Evolutionary conservation across 2,113 vertebrate genomes (phyloP).

Genomic region (Microcebus murinus): DNA sequence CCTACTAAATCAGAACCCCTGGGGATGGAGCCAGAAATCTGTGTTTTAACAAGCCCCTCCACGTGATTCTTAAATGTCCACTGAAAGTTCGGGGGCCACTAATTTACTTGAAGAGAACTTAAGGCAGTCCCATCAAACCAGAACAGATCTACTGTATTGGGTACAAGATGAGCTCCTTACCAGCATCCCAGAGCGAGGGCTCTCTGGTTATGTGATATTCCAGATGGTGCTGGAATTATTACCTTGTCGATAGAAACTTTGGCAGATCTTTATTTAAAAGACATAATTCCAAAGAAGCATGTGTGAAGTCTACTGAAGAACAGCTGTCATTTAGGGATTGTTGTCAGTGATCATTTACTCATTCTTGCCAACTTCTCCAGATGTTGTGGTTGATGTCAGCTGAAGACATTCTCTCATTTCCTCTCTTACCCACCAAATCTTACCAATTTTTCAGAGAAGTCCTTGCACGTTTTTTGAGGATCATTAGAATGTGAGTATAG

Average conservation of each 20-base stretch:
- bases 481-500: background rate
- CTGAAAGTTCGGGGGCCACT: background rate
- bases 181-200: too few species aligned
- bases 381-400: background rate
- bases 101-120: background rate
- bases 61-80: background rate
- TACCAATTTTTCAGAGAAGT: background rate
- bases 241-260: background rate
- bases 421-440: background rate
- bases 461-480: background rate
- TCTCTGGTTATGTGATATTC: background rate
- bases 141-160: too few species aligned
- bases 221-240: background rate
- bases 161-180: too few species aligned
- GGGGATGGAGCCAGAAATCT: slow-evolving; percentile 15
- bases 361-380: background rate
- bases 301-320: background rate
- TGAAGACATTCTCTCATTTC: background rate
- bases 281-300: background rate
- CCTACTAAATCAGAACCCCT: background rate
- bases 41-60: background rate
- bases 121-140: too few species aligned
- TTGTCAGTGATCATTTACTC: background rate
- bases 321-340: background rate
- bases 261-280: background rate